Evolutionary conservation across 2,888 invertebrate species (phyloP).

Genomic region (Liodrosophila aerea): DNA sequence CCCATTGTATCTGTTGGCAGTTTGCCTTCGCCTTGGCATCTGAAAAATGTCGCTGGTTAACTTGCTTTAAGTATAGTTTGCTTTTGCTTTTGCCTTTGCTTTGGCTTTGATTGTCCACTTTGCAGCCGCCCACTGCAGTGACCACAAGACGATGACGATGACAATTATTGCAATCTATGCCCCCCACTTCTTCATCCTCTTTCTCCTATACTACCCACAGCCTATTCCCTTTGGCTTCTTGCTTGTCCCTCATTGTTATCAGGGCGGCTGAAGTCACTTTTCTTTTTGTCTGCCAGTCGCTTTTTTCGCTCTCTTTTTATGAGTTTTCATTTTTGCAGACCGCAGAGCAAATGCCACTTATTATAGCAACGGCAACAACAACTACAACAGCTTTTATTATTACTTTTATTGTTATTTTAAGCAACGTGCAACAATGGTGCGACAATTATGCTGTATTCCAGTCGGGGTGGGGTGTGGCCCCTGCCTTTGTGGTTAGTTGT

Average conservation of each 20-base stretch:
- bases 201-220: background rate
- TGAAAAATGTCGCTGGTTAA: conserved; percentile 75
- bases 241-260: conserved; percentile 44
- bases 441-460: conserved; percentile 57
- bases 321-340: conserved; percentile 61
- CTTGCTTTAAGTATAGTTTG: conserved; percentile 74
- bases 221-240: background rate
- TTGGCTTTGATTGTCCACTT: conserved; percentile 60
- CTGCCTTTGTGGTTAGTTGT: conserved; percentile 41
- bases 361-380: conserved; percentile 27
- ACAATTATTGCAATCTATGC: conserved; percentile 62
- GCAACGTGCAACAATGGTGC: conserved; percentile 73
- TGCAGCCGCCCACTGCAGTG: conserved; percentile 50
- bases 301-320: conserved; percentile 57
- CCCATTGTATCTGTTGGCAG: conserved; percentile 42
- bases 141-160: conserved; percentile 48
- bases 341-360: conserved; percentile 72
- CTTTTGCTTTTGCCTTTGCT: conserved; percentile 67
- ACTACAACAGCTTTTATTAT: conserved; percentile 17
- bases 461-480: conserved; percentile 21
- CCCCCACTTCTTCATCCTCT: conserved; percentile 9
- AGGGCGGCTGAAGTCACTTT: conserved; percentile 51
- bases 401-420: conserved; percentile 56
- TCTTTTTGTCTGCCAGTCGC: conserved; percentile 25
- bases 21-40: conserved; percentile 62